Conservation (phyloP, 2,888 invertebrate genomes). For the Anthrax anthrax region DNA sequence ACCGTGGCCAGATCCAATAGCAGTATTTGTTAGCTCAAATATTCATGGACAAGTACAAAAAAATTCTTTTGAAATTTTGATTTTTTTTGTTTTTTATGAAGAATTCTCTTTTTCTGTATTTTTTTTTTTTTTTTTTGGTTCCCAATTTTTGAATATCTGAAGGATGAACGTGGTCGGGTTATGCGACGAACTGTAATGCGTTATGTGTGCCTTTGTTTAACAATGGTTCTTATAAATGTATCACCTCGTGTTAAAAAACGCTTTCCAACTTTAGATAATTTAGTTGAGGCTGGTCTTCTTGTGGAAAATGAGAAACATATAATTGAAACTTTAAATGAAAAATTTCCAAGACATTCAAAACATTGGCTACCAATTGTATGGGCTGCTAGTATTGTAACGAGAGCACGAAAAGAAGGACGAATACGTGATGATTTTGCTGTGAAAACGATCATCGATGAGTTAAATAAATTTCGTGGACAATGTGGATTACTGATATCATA, state of each 20-base stretch:
- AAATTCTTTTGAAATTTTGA: background rate
- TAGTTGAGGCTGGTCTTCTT: slow-evolving; percentile 71
- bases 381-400: slow-evolving; percentile 79
- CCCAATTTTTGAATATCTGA: too few relatives aligned
- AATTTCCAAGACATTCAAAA: slow-evolving; percentile 73
- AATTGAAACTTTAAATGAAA: slow-evolving; percentile 60
- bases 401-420: slow-evolving; percentile 78
- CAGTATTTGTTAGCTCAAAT: slow-evolving; percentile 73
- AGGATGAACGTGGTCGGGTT: slow-evolving; percentile 68
- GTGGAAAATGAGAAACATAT: slow-evolving; percentile 68
- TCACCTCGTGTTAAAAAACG: slow-evolving; percentile 79
- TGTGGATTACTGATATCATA: slow-evolving; percentile 62
- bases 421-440: slow-evolving; percentile 86
- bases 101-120: background rate
- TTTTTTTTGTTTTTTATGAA: background rate
- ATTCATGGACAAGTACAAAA: slow-evolving; percentile 57
- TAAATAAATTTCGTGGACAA: slow-evolving; percentile 70
- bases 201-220: slow-evolving; percentile 73
- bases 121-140: slow-evolving; percentile 2
- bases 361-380: slow-evolving; percentile 87
- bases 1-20: slow-evolving; percentile 77
- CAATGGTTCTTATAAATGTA: slow-evolving; percentile 74
- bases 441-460: slow-evolving; percentile 75
- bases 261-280: slow-evolving; percentile 69
- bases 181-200: slow-evolving; percentile 73